These are phyloP conservation scores for Eremobia ochroleuca DNA, from an alignment of 2,888 invertebrate species.

Conservation along the genomic window DNA sequence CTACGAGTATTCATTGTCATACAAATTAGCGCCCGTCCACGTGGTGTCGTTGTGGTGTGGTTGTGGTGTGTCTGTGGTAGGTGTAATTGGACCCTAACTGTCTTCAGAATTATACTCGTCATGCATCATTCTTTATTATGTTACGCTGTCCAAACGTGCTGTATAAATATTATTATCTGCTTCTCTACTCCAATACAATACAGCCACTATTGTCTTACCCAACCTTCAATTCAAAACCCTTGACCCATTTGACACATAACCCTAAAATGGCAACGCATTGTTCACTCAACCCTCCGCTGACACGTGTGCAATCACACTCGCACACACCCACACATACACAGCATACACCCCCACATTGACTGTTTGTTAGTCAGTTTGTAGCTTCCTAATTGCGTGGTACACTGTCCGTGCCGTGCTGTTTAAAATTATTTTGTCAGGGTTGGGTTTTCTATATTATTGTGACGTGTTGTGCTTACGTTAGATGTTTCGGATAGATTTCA, in stretches of 20 bases:
- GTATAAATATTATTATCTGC: neutral
- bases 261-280: constrained; percentile 57
- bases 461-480: neutral
- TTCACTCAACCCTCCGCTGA: constrained; percentile 54
- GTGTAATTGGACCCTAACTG: neutral
- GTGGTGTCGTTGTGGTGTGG: neutral
- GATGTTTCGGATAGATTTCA: neutral
- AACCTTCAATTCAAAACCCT: constrained; percentile 40
- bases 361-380: constrained; percentile 53
- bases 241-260: constrained; percentile 51
- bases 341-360: constrained; percentile 32
- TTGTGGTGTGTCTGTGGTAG: neutral
- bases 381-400: constrained; percentile 56
- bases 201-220: neutral
- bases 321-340: neutral
- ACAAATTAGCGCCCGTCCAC: neutral
- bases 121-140: neutral
- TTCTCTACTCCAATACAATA: constrained; percentile 6
- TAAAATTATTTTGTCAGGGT: constrained; percentile 7
- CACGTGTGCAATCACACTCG: constrained; percentile 61
- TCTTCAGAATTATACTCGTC: neutral
- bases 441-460: constrained; percentile 21
- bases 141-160: neutral
- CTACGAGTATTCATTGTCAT: no score
- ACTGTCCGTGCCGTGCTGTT: constrained; percentile 42